These are phyloP conservation scores for Mactra quadrangularis DNA, from an alignment of 1,140 invertebrate species.

Conservation along the genomic window DNA sequence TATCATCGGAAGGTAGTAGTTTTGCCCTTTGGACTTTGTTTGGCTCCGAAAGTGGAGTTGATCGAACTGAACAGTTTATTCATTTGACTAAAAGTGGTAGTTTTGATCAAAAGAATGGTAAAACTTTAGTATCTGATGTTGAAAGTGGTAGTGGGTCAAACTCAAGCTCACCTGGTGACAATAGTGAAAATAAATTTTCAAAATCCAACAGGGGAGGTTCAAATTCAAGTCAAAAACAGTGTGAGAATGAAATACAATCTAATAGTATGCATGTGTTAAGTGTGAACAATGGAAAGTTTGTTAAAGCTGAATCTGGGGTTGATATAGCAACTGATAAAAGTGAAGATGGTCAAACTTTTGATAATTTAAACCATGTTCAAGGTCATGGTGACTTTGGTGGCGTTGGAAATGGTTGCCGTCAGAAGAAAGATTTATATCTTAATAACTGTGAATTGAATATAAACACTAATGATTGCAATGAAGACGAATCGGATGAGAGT, in stretches of 20 bases:
- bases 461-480: not conserved
- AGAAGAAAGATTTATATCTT: too few species aligned
- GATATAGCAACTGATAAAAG: too few species aligned
- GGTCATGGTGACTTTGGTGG: too few species aligned
- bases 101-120: not conserved
- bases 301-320: too few species aligned
- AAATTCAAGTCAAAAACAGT: too few species aligned
- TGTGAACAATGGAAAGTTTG: too few species aligned
- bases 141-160: too few species aligned
- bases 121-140: not conserved
- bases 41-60: slow-evolving; percentile 9
- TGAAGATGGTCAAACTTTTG: not conserved
- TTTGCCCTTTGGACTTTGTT: slow-evolving; percentile 3
- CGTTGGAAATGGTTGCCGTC: not conserved
- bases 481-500: slow-evolving; percentile 6
- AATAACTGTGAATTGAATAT: not conserved
- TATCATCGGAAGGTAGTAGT: slow-evolving; percentile 4
- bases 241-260: too few species aligned
- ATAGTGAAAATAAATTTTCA: too few species aligned
- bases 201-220: too few species aligned
- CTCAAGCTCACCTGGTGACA: too few species aligned
- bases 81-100: slow-evolving; percentile 2
- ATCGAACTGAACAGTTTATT: slow-evolving; percentile 13
- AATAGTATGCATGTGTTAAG: too few species aligned
- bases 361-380: not conserved